These are phyloP conservation scores for Sturnus vulgaris DNA, from an alignment of 2,113 vertebrate genomes.

Conservation along the genomic window DNA sequence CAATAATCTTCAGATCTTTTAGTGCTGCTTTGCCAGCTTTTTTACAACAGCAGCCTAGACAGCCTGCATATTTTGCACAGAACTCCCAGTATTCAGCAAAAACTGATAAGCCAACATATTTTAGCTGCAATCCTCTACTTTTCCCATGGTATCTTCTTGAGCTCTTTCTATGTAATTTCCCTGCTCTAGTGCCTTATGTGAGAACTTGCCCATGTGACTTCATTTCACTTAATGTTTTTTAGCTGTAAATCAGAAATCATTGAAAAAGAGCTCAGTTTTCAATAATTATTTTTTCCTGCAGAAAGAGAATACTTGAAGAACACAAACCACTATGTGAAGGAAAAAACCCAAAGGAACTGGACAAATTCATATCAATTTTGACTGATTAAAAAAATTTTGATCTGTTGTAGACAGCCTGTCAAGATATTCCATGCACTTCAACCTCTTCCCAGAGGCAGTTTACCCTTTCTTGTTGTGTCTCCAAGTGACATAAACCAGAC, in stretches of 20 bases:
- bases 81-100: neutral
- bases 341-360: neutral
- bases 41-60: neutral
- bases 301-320: neutral
- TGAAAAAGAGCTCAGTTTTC: neutral
- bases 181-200: neutral
- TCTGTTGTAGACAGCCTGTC: neutral
- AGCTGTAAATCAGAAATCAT: neutral
- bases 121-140: neutral
- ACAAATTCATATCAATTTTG: neutral
- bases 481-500: neutral
- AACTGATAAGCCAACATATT: neutral
- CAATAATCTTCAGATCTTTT: neutral
- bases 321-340: neutral
- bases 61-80: neutral
- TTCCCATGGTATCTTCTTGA: neutral
- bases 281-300: neutral
- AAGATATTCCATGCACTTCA: neutral
- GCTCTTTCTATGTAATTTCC: neutral
- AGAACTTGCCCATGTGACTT: neutral
- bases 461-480: neutral
- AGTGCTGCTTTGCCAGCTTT: neutral
- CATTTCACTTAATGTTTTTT: neutral
- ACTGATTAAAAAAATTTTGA: neutral
- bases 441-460: neutral